phyloP scores from a whole-genome alignment of 2,888 invertebrate genomes.

The Drosophila meridionalis region DNA sequence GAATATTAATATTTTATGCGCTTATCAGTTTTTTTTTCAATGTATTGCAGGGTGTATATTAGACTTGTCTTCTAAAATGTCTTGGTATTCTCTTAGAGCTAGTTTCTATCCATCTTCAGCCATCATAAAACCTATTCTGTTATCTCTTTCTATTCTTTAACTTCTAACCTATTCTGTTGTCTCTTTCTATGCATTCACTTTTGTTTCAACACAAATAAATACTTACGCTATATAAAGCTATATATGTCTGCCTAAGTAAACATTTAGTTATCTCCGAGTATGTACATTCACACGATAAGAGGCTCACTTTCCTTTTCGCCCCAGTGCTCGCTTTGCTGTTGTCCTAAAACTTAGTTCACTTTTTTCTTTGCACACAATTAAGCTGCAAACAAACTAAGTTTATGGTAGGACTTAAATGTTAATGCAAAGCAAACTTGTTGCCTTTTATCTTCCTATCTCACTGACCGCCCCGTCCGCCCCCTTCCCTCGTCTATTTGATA shows the following conservation, averaged over 20 bases:
- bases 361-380: conserved; percentile 64
- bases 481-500: background rate
- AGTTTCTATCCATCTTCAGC: background rate
- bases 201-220: background rate
- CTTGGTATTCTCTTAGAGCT: background rate
- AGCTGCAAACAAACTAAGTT: conserved; percentile 69
- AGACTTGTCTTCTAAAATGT: background rate
- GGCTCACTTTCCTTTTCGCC: conserved; percentile 2
- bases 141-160: background rate
- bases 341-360: conserved; percentile 18
- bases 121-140: background rate
- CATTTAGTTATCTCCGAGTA: background rate
- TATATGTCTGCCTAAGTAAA: background rate
- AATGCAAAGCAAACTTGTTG: conserved; percentile 74
- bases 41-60: background rate
- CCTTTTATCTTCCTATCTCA: conserved; percentile 27
- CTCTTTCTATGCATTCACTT: background rate
- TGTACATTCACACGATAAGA: background rate
- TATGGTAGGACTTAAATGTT: conserved; percentile 49
- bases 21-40: background rate
- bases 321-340: background rate
- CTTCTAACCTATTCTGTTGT: background rate
- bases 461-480: background rate
- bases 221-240: background rate
- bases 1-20: background rate